phyloP scores from a whole-genome alignment of 2,888 invertebrate genomes.

The Glyphotaelius pellucidus region DNA sequence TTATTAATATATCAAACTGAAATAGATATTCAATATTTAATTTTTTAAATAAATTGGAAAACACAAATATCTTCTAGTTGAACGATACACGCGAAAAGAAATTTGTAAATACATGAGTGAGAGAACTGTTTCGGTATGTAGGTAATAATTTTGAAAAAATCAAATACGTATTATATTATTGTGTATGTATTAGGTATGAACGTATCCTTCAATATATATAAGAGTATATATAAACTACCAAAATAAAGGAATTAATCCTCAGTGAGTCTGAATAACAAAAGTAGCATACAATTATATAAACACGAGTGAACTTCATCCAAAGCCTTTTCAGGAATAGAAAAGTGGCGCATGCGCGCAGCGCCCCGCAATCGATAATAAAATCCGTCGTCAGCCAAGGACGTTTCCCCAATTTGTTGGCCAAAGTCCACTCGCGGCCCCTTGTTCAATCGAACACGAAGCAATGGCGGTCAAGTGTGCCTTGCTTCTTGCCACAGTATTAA shows the following conservation, averaged over 20 bases:
- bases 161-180: not conserved
- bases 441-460: slow-evolving; percentile 32
- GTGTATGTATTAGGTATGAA: too few species aligned
- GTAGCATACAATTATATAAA: slow-evolving; percentile 3
- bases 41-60: not conserved
- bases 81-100: not conserved
- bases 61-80: not conserved
- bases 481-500: slow-evolving; percentile 37
- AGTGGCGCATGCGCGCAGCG: slow-evolving; percentile 25
- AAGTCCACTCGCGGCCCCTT: slow-evolving; percentile 22
- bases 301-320: slow-evolving; percentile 23
- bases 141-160: not conserved
- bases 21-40: not conserved
- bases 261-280: not conserved
- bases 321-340: slow-evolving; percentile 15
- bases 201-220: too few species aligned
- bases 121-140: not conserved
- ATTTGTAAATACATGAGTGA: too few species aligned
- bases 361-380: slow-evolving; percentile 46
- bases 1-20: not conserved
- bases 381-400: slow-evolving; percentile 53
- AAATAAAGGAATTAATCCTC: not conserved
- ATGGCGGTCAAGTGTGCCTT: slow-evolving; percentile 57
- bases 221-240: too few species aligned
- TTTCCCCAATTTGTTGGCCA: slow-evolving; percentile 18